Base-by-base conservation (phyloP, 2,888 invertebrate genomes). In the Lysandra coridon region DNA sequence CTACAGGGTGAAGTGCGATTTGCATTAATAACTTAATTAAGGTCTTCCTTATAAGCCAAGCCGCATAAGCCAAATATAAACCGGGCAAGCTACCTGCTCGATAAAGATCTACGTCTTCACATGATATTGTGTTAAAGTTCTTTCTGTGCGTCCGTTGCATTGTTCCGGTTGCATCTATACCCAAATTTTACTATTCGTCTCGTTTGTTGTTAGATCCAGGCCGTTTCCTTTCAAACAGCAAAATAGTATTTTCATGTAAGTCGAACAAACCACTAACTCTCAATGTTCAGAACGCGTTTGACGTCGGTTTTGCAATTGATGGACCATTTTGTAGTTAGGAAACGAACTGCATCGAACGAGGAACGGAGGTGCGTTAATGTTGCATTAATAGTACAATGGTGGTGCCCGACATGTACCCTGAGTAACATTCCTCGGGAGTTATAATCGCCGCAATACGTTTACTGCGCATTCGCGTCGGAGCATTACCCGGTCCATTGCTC, bases 401-500 rank as follows among this genome's bases (percentile, higher is more conserved):
- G 57, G 57, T 57, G 57, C 57, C 4, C 1, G 57, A 57, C 17
- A 4, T 57, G 57, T 17, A 57, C 57, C 57, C 57, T 57, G 57
- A 57, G 57, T 62, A 17, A 62, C 69, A 69, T 69, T 33, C 69
- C 69, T 69, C 33, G 69, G 12, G 44, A 75, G 49, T 49, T 49
- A 44, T 75, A 75, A 75, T 44, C 49, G 44, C 14, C 30, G 74
- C 44, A 12, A 49, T 75, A 75, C 75, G 75, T 75, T 75, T 75
- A 75, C 12, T 33, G 23, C 33, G 44, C 23, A 49, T 75, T 75
- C 75, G 75, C 44, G 49, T 75, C 49, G 44, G 88, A 89, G 87
- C 86, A 87, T 84, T 87, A 87, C 88, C 88, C 86, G 93, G 89
- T 92, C 92, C 88, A 93, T 91, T 92, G 91, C 90, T 87, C 89